Conservation (phyloP, 2,113 vertebrate species). For the Centrocercus urophasianus region DNA sequence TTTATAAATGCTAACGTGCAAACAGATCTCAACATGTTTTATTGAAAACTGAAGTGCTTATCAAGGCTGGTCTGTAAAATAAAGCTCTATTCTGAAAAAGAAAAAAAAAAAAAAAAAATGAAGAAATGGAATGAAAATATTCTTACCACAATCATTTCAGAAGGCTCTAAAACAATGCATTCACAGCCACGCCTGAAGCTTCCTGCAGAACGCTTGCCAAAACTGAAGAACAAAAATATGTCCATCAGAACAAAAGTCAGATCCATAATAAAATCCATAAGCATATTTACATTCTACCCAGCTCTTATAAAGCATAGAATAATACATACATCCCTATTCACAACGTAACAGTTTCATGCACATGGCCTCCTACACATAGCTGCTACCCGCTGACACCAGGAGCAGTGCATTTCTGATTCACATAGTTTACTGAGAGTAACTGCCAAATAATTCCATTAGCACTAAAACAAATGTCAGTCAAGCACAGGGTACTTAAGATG, state of each 20-base stretch:
- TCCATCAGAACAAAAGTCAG: constrained; percentile 20
- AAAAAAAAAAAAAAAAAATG: neutral
- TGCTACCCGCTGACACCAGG: neutral
- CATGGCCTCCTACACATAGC: neutral
- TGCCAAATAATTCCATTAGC: neutral
- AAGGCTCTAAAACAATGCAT: constrained; percentile 98
- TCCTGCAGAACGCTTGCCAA: constrained; percentile 96
- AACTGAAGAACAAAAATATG: constrained; percentile 78
- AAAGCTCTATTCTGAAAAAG: neutral
- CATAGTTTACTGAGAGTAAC: neutral
- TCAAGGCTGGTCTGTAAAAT: neutral
- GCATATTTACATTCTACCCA: neutral
- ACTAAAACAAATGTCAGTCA: neutral
- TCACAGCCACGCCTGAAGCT: constrained; percentile 97
- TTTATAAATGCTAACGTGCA: neutral
- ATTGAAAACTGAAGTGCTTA: neutral
- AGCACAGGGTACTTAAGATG: neutral
- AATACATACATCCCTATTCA: neutral
- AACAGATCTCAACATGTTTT: neutral
- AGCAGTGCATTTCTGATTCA: neutral
- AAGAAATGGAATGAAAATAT: neutral
- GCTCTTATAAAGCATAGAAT: neutral
- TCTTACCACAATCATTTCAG: constrained; percentile 99
- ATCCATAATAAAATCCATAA: neutral
- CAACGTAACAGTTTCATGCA: neutral